Base-by-base conservation (phyloP, 2,113 vertebrate species). In the Podocnemis expansa region DNA sequence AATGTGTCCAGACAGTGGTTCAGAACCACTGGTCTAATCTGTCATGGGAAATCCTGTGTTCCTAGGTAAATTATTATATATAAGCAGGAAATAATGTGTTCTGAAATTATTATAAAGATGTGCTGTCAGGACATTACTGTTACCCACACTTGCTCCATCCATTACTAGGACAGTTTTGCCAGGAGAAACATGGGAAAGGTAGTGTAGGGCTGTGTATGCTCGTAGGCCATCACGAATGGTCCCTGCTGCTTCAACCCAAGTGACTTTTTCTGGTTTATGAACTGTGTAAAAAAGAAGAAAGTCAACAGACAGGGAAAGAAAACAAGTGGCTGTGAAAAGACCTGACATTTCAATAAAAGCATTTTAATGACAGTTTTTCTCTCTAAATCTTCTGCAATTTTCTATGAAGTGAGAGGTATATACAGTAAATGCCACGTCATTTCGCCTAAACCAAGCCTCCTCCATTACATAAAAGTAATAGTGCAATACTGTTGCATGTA, bases 71-170 rank as follows among this genome's bases (percentile, higher is more conserved):
- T 70, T 81, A 87, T 52, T 13, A 51, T 80, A 87, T 54, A 34
- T 24, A 29, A 80, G 38, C 45, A 22, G 34, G 34, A 80, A 67
- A 67, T 67, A 67, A 80, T 2, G 47, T 63, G 41, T 84, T 94
- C 52, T 2, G 1, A 89, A 90, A 7, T 1, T 56, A 52, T 87
- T 78, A 51, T 87, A 31, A 21, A 43, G 38, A 7, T 75, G 76
- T 21, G 47, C 8, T 85, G 83, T 85, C 51, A 83, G 43, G 78
- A 45, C 76, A 55, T 54, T 54, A 45, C 25, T 56, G 94, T 78
- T 96, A 99, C 99, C 1, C 98, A 99, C 99, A 94, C 98, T 99
- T 49, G 98, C 99, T 95, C 99, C 99, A 11, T 99, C 99, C 98
- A 99, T 97, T 54, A 99, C 97, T 29, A 99, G 98, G 49, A 99